Conservation (phyloP, 2,113 vertebrate species). For the Osmerus mordax region DNA sequence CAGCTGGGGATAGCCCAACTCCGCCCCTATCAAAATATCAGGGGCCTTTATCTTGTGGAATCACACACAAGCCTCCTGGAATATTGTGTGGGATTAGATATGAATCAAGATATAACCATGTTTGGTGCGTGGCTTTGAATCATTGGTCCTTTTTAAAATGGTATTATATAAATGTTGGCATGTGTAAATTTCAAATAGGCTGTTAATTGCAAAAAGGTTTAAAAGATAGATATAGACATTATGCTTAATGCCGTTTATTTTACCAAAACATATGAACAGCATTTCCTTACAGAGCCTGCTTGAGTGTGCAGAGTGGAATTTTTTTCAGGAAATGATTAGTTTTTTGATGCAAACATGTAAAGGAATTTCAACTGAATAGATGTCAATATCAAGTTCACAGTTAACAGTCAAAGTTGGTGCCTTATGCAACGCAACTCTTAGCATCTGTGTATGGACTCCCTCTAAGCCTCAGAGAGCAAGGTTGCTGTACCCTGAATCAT, state of each 20-base stretch:
- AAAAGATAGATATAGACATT: too few species aligned
- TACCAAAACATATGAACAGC: too few species aligned
- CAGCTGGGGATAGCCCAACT: slow-evolving; percentile 27
- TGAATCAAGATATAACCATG: background rate
- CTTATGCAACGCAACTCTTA: background rate
- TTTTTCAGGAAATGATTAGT: background rate
- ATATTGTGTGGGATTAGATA: background rate
- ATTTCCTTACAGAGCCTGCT: too few species aligned
- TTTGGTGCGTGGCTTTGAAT: background rate
- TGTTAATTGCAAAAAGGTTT: too few species aligned
- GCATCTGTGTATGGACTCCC: background rate
- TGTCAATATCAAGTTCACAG: background rate
- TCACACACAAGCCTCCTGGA: slow-evolving; percentile 17
- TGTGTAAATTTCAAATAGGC: too few species aligned
- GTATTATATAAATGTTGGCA: too few species aligned
- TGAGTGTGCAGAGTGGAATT: background rate
- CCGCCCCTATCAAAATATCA: slow-evolving; percentile 48
- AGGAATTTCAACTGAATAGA: background rate
- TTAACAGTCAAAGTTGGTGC: background rate
- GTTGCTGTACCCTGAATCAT: slow-evolving; percentile 24
- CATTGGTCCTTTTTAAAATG: too few species aligned
- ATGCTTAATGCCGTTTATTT: too few species aligned
- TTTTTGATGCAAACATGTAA: background rate
- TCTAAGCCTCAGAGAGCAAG: background rate
- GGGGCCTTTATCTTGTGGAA: slow-evolving; percentile 24